A percentile compares a stretch with the other conserved stretches of the same genome.
Evolutionary conservation across 1,140 invertebrate species (phyloP).

Genomic region (Sarcophaga bullata): DNA sequence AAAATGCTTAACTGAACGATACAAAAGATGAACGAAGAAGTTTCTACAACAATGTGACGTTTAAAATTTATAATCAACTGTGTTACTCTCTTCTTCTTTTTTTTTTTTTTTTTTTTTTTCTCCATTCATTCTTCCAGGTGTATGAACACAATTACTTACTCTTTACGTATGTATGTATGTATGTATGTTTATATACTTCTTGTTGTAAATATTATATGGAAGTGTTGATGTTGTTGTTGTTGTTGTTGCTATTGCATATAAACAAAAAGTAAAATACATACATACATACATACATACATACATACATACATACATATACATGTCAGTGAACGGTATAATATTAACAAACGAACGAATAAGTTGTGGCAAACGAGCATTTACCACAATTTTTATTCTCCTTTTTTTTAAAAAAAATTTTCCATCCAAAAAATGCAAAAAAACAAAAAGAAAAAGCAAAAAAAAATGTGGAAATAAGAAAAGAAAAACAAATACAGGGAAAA

Average conservation of each 20-base stretch:
- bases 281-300: no score
- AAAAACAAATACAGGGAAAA: not conserved
- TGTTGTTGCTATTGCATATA: not conserved
- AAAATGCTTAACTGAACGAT: not conserved
- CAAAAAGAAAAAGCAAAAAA: not conserved
- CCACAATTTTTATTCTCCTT: not conserved
- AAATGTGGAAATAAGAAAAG: not conserved
- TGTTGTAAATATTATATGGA: not conserved
- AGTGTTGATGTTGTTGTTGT: no score
- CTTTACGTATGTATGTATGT: no score
- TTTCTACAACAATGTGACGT: conserved; percentile 12
- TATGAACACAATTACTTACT: no score
- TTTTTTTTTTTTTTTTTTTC: no score
- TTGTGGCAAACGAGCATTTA: conserved; percentile 23
- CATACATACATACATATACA: not conserved
- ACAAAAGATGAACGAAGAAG: not conserved
- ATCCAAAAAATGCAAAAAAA: not conserved
- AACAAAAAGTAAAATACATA: no score
- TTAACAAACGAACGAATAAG: conserved; percentile 18
- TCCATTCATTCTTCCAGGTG: no score
- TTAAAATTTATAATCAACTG: conserved; percentile 8
- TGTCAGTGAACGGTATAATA: not conserved
- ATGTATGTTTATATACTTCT: not conserved
- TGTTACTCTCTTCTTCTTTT: not conserved
- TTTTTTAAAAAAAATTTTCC: not conserved